phyloP scores from a whole-genome alignment of 2,888 invertebrate species.

The Scaptomyza flava region DNA sequence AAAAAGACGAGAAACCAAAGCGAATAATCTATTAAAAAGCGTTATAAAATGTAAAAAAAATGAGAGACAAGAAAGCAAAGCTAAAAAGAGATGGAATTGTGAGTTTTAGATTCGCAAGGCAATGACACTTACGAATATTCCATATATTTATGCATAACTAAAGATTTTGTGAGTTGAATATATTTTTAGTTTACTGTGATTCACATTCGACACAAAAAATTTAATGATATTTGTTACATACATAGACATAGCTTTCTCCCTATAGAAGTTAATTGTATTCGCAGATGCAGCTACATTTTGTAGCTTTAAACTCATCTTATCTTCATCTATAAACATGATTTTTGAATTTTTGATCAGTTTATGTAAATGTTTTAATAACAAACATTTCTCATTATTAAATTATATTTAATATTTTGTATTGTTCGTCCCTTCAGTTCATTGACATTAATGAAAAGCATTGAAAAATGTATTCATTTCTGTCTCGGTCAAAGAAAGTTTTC shows the following conservation, averaged over 20 bases:
- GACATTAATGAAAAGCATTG: conserved; percentile 48
- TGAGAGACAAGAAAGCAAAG: conserved; percentile 7
- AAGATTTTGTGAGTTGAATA: neutral
- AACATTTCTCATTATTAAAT: conserved; percentile 62
- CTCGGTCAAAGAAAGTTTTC: conserved; percentile 63
- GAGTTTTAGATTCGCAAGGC: conserved; percentile 5
- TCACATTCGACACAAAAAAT: too few relatives aligned
- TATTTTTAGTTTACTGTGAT: too few relatives aligned
- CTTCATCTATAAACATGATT: conserved; percentile 15
- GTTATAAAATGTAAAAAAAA: conserved; percentile 48
- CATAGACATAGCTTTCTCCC: conserved; percentile 51
- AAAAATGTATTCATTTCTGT: conserved; percentile 29
- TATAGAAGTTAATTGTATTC: conserved; percentile 74
- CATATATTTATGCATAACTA: neutral
- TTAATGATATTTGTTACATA: neutral
- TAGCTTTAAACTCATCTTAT: conserved; percentile 44
- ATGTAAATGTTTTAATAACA: conserved; percentile 73
- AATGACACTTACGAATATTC: conserved; percentile 51
- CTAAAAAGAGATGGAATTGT: neutral
- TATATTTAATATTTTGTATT: conserved; percentile 44
- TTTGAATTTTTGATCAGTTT: conserved; percentile 77
- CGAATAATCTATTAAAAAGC: conserved; percentile 58
- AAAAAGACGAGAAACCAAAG: conserved; percentile 37
- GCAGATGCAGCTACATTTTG: conserved; percentile 53
- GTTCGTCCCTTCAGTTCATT: conserved; percentile 59